Percentiles rank a stretch among this genome's conserved stretches.
These are phyloP conservation scores for Pelodiscus sinensis DNA, from an alignment of 2,113 vertebrate species.

Conservation along the genomic window DNA sequence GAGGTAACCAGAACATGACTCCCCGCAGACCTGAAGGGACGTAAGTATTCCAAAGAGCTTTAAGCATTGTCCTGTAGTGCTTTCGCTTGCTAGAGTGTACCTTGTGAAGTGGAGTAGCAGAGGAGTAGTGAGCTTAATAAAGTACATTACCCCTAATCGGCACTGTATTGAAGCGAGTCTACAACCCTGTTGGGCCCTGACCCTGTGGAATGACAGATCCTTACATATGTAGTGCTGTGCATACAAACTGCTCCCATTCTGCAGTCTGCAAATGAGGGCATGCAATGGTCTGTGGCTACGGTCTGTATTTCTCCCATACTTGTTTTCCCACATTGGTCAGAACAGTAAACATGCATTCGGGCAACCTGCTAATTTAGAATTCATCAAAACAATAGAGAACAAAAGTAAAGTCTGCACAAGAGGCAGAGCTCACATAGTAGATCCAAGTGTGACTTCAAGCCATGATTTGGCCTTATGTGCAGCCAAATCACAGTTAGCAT, in stretches of 20 bases:
- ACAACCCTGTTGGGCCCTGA: no score
- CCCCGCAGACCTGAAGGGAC: no score
- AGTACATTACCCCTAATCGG: no score
- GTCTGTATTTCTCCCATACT: background rate
- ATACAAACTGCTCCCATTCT: background rate
- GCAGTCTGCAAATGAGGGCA: background rate
- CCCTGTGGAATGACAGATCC: no score
- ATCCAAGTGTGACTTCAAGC: background rate
- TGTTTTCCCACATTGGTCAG: background rate
- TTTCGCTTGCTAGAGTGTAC: no score
- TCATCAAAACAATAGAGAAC: background rate
- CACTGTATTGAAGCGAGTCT: no score
- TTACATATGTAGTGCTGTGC: fast-evolving
- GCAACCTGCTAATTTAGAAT: background rate
- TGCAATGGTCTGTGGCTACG: background rate
- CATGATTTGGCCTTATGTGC: background rate
- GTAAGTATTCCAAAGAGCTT: no score
- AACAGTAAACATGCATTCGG: background rate
- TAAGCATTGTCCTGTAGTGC: no score
- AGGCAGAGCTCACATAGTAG: background rate
- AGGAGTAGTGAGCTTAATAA: no score
- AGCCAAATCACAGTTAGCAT: background rate
- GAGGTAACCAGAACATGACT: no score
- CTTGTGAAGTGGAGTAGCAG: no score
- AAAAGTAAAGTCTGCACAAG: background rate